Conservation (phyloP, 2,113 vertebrate species). For the Ammodytes dubius region DNA sequence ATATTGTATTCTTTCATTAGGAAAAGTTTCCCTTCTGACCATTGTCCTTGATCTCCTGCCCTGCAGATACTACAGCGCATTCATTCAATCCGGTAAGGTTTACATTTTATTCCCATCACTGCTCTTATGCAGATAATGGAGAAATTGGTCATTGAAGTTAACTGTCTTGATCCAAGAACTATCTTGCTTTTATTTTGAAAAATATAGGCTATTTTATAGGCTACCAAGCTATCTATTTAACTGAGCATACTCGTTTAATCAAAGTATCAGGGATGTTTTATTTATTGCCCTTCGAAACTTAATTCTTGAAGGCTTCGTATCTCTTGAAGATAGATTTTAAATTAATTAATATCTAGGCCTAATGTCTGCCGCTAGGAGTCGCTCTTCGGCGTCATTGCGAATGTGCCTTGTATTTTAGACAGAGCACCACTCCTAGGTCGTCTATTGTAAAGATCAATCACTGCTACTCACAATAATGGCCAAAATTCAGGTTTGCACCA, state of each 20-base stretch:
- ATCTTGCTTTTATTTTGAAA: neutral
- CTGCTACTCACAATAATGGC: neutral
- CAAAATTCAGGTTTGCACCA: neutral
- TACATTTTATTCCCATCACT: neutral
- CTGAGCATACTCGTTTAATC: neutral
- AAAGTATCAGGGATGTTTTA: neutral
- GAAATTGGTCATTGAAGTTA: neutral
- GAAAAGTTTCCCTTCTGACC: constrained; percentile 55
- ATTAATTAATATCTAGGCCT: neutral
- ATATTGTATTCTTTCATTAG: constrained; percentile 66
- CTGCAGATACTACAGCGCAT: constrained; percentile 33
- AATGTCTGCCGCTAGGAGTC: constrained; percentile 28
- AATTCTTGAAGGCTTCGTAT: neutral
- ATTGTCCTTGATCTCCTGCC: constrained; percentile 41
- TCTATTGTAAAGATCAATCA: constrained; percentile 25
- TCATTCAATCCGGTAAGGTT: constrained; percentile 59
- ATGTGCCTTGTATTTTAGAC: neutral
- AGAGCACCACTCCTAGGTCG: constrained; percentile 23
- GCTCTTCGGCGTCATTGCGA: neutral
- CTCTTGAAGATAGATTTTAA: neutral
- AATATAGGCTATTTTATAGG: neutral
- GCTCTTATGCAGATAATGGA: neutral
- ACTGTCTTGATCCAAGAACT: neutral
- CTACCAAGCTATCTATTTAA: neutral
- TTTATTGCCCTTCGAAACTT: neutral